phyloP scores from a whole-genome alignment of 2,888 invertebrate genomes.

The Leptopterna dolabrata region DNA sequence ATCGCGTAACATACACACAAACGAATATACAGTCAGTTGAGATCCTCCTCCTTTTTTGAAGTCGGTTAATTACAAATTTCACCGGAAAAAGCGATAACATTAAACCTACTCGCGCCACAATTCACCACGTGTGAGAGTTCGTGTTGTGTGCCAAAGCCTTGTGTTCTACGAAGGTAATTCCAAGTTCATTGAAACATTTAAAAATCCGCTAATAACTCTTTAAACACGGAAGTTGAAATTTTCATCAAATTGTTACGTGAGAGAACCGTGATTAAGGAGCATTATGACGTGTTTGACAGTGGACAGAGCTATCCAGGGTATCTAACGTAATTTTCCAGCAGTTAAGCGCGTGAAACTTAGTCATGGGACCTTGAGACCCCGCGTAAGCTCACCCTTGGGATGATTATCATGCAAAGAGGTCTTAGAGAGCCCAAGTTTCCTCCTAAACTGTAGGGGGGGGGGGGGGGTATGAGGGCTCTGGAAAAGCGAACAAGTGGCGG shows the following conservation, averaged over 20 bases:
- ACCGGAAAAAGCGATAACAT: no score
- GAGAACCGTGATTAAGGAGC: not conserved
- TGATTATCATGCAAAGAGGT: conserved; percentile 51
- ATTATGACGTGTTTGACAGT: not conserved
- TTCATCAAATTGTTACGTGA: not conserved
- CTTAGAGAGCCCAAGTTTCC: not conserved
- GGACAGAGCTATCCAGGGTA: not conserved
- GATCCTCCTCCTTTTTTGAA: no score
- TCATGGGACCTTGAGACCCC: conserved; percentile 8
- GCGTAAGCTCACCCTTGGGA: conserved; percentile 47
- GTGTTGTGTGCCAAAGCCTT: no score
- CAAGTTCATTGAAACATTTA: no score
- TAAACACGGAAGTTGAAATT: no score
- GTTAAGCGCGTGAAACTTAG: conserved; percentile 28
- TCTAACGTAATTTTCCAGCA: conserved; percentile 42
- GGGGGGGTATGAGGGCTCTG: conserved; percentile 5
- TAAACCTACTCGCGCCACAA: no score
- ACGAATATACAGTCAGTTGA: no score
- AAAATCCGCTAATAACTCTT: no score
- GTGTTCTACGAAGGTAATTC: no score
- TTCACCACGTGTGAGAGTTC: no score
- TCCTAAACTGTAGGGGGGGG: conserved; percentile 30
- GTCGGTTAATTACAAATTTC: no score
- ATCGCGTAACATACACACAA: no score
- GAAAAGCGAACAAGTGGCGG: conserved; percentile 42